A percentile compares a stretch with the other conserved stretches of the same genome.
Conservation (phyloP, 2,888 invertebrate genomes). For the Euproctis similis region DNA sequence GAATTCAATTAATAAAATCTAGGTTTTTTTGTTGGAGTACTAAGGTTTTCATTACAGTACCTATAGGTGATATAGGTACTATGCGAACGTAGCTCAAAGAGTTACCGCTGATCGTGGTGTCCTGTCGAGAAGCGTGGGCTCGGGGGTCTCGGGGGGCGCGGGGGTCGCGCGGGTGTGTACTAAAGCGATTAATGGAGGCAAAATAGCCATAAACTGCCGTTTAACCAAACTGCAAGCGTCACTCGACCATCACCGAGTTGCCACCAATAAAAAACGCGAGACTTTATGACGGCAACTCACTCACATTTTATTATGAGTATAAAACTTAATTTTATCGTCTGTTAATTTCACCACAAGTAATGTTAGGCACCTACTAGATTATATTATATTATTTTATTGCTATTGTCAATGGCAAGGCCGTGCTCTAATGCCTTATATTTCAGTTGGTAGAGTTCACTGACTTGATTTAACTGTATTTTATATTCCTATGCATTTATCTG, state of each 20-base stretch:
- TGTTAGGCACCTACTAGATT: constrained; percentile 62
- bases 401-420: constrained; percentile 59
- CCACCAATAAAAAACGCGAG: constrained; percentile 74
- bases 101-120: constrained; percentile 50
- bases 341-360: constrained; percentile 76
- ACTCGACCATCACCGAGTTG: constrained; percentile 64
- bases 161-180: constrained; percentile 70
- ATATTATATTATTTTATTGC: constrained; percentile 60
- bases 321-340: constrained; percentile 76
- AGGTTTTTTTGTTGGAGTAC: too few species aligned
- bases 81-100: constrained; percentile 44
- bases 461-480: constrained; percentile 14
- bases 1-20: too few species aligned
- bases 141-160: too few species aligned
- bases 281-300: constrained; percentile 76
- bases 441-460: constrained; percentile 28
- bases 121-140: too few species aligned
- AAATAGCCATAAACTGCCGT: constrained; percentile 75
- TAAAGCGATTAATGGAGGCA: constrained; percentile 75
- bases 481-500: constrained; percentile 4
- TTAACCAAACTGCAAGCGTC: constrained; percentile 76
- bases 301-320: constrained; percentile 76
- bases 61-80: too few species aligned
- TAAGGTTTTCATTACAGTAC: too few species aligned
- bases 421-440: constrained; percentile 36